Base-by-base conservation (phyloP, 1,140 invertebrate genomes). In the Zaprionus camerounensis region DNA sequence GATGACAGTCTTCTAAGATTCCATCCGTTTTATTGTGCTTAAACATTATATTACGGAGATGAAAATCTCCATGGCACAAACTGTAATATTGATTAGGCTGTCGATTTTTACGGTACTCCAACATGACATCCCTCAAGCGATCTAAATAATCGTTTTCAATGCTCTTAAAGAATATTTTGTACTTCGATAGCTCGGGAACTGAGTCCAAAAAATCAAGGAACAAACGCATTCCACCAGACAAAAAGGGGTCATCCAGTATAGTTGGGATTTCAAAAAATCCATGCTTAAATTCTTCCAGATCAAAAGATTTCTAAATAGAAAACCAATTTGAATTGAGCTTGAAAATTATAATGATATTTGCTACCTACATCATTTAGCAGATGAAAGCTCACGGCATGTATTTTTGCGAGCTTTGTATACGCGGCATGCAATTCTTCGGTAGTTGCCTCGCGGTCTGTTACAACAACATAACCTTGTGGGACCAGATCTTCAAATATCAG, bases 401-500 rank as follows among this genome's bases (percentile, higher is more conserved):
- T 72, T 44, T 91, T 91, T 5, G 86, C 91, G 5, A 92, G 46
- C 34, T 91, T 91, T 0, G 49, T 38, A 26, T 31, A 77, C 0
- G 71, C 76, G 0, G 26, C 49, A 15, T 77, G 24, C 0, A 88
- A 20, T 31, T 91, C 91, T 5, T 82, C 76, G 0, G 20, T 7
- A 5, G 15, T 78, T 5, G 68, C 26, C 0, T 65, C 36, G 2
- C 91, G 81, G 28, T 78, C 63, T 3, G 81, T 70, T 0, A 91
- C 17, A 2, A 82, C 75, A 15, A 57, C 6, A 49, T 78, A 92
- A 0, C 83, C 91, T 22, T 59, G 38, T 20, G 75, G 56, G 5
- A 78, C 68, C 12, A 92, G 63, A 78, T 92, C 91, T 34, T 91
- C 85, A 13, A 92, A 81, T 7, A 92, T 76, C 20, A 92, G 44